Evolutionary conservation across 1,140 invertebrate genomes (phyloP), one percentile per base, ranked within the genome.

Genomic region (Ctenoplectra terminalis): DNA sequence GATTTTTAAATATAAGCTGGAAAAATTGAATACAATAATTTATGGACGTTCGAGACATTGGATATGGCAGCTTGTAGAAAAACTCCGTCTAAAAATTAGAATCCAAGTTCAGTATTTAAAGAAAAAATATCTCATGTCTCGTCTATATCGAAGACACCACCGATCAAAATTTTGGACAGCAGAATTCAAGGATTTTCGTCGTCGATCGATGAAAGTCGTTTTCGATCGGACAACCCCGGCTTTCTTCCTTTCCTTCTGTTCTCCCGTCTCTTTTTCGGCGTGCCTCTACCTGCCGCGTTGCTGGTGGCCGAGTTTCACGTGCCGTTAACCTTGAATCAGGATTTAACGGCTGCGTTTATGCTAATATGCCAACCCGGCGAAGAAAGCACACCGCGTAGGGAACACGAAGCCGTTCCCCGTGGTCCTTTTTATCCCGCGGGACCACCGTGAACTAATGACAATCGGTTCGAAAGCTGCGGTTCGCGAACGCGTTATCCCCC

Each of bases 331-430:
- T 85, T 79, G 87, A 87, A 76, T 82, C 67, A 61, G 76, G 66
- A 82, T 85, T 88, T 87, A 87, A 87, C 73, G 66, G 54, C 79
- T 75, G 66, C 75, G 52, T 85, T 88, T 87, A 87, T 85, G 79
- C 54, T 87, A 78, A 87, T 84, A 63, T 8, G 37, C 54, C 48
- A 26, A 48, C 31, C n/a, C 64, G 26, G 2, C 60, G 69, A 84
- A 52, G 82, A 71, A 43, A 56, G 26, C 77, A 79, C 74, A 23
- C 61, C n/a, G 37, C 61, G 6, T 20, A 1, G 66, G 37, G 54
- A 64, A 70, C 46, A 34, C 69, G 64, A 56, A 52, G 43, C 43
- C 37, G 15, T 37, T 58, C 29, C 13, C 31, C 52, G 50, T 29
- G n/a, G n/a, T 31, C 17, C 60, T 76, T 83, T 75, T 77, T 74